Evolutionary conservation across 2,113 vertebrate genomes (phyloP).

Genomic region (Microcebus ravelobensis): DNA sequence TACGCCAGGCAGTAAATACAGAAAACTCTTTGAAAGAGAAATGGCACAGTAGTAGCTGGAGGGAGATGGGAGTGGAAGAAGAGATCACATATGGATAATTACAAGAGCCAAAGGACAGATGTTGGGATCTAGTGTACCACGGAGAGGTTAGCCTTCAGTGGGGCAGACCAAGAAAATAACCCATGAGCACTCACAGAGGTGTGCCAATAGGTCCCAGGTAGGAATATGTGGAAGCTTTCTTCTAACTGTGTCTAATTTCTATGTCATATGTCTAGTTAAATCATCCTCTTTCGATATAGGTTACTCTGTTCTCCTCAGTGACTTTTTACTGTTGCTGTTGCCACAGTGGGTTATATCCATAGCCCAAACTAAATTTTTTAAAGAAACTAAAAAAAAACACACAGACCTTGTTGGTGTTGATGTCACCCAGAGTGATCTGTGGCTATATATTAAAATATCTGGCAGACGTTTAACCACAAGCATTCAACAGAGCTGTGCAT

Average conservation of each 20-base stretch:
- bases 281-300: background rate
- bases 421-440: constrained; percentile 79
- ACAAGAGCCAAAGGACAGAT: background rate
- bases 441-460: constrained; percentile 80
- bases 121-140: no score
- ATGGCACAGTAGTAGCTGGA: background rate
- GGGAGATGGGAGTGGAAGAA: background rate
- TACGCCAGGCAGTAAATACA: background rate
- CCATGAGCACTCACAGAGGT: background rate
- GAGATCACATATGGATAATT: background rate
- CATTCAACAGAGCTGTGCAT: constrained; percentile 77
- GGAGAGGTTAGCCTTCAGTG: background rate
- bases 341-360: constrained; percentile 42
- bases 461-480: constrained; percentile 81
- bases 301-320: constrained; percentile 63
- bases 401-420: constrained; percentile 80
- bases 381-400: constrained; percentile 63
- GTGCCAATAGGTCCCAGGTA: background rate
- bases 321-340: constrained; percentile 49
- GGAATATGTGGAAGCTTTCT: background rate
- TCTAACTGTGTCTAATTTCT: background rate
- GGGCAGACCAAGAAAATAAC: background rate
- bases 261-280: background rate
- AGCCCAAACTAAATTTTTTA: constrained; percentile 26
- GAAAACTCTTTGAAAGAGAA: background rate